A percentile compares a stretch with the other conserved stretches of the same genome.
phyloP scores from a whole-genome alignment of 1,140 invertebrate genomes.

The Heterodera schachtii region DNA sequence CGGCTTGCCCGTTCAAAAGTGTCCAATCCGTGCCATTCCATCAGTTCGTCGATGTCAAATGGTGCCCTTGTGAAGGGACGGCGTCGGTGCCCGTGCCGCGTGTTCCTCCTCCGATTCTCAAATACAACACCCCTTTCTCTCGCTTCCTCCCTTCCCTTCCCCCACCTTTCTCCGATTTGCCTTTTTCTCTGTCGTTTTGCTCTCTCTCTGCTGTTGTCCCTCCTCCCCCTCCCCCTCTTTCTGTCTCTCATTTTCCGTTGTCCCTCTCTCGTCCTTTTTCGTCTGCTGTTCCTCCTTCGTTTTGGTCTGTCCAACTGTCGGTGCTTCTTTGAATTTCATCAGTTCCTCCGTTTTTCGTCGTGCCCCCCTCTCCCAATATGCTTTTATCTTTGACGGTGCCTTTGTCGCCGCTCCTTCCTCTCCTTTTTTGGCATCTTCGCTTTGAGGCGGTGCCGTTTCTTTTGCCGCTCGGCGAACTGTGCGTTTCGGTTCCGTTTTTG shows the following conservation, averaged over 20 bases:
- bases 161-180: not conserved
- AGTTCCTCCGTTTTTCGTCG: slow-evolving; percentile 32
- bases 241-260: no score
- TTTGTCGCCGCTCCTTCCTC: slow-evolving; percentile 24
- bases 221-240: no score
- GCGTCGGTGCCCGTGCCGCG: slow-evolving; percentile 10
- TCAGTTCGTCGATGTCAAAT: slow-evolving; percentile 49
- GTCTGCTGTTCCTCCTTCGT: not conserved
- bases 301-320: slow-evolving; percentile 1
- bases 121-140: not conserved
- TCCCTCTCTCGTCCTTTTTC: not conserved
- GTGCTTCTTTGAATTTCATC: slow-evolving; percentile 22
- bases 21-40: slow-evolving; percentile 43
- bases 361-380: slow-evolving; percentile 17
- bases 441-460: not conserved
- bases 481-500: slow-evolving; percentile 26
- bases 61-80: slow-evolving; percentile 43
- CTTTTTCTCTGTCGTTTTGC: not conserved
- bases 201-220: not conserved
- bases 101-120: slow-evolving; percentile 19
- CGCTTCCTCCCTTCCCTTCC: not conserved
- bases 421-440: slow-evolving; percentile 16
- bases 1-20: slow-evolving; percentile 51
- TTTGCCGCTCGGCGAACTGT: slow-evolving; percentile 34
- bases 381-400: slow-evolving; percentile 16